Conservation (phyloP, 2,888 invertebrate genomes). For the Synanthedon myopaeformis region DNA sequence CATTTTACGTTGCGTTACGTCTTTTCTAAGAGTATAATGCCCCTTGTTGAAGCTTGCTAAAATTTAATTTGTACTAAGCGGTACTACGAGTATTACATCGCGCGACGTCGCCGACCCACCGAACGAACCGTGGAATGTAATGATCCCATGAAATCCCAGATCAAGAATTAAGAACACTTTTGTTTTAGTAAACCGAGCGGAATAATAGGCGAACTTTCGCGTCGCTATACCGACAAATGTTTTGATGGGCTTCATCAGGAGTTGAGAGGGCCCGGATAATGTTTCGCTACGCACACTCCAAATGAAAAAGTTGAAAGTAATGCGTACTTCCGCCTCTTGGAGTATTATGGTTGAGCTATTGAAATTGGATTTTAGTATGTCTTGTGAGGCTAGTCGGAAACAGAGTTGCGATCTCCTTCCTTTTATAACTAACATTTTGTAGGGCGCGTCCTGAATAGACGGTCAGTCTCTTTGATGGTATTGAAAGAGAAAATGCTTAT, state of each 20-base stretch:
- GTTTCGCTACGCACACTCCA: conserved; percentile 11
- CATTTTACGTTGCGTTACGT: conserved; percentile 5
- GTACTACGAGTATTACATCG: conserved; percentile 10
- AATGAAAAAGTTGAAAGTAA: conserved; percentile 29
- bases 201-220: conserved; percentile 56
- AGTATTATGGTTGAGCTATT: conserved; percentile 8
- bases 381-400: conserved; percentile 36
- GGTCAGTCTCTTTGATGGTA: conserved; percentile 62
- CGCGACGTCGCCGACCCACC: conserved; percentile 22
- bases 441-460: conserved; percentile 49
- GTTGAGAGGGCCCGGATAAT: conserved; percentile 39
- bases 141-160: conserved; percentile 57
- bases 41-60: conserved; percentile 37
- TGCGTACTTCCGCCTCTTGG: background rate
- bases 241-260: conserved; percentile 55
- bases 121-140: conserved; percentile 50
- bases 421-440: conserved; percentile 55
- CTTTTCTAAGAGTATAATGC: conserved; percentile 33
- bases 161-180: conserved; percentile 58
- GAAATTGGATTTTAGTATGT: conserved; percentile 31
- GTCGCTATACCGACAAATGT: conserved; percentile 58
- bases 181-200: conserved; percentile 57
- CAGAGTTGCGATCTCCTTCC: conserved; percentile 46
- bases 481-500: conserved; percentile 67
- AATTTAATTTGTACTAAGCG: conserved; percentile 44